Conservation (phyloP, 2,888 invertebrate genomes). For the Protophormia terraenovae region DNA sequence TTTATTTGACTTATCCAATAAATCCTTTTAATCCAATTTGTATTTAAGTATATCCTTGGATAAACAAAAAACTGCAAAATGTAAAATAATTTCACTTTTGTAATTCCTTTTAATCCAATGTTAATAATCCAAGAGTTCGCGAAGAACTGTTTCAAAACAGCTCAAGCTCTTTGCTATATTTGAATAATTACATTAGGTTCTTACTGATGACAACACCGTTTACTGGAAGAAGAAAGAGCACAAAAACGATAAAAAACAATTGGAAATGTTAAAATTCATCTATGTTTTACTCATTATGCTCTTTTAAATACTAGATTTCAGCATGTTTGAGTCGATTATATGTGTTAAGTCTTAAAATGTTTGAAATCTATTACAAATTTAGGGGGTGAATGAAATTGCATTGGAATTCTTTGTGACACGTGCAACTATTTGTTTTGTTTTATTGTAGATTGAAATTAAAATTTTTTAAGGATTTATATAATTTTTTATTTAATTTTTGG, state of each 20-base stretch:
- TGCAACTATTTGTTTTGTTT: conserved; percentile 5
- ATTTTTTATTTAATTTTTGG: too few relatives aligned
- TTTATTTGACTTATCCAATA: neutral
- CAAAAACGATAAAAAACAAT: neutral
- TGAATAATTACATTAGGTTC: conserved; percentile 80
- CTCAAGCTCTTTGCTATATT: conserved; percentile 74
- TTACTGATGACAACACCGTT: conserved; percentile 72
- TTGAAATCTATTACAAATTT: conserved; percentile 54
- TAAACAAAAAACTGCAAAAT: neutral
- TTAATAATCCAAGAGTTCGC: conserved; percentile 77
- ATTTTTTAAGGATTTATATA: too few relatives aligned
- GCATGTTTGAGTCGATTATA: neutral
- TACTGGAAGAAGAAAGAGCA: conserved; percentile 70
- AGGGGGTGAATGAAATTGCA: conserved; percentile 2
- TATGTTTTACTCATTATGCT: neutral
- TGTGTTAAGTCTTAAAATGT: neutral
- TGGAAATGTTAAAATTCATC: conserved; percentile 34
- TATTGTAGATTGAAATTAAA: conserved; percentile 57
- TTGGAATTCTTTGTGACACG: conserved; percentile 18
- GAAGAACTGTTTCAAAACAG: conserved; percentile 75
- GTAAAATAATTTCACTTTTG: neutral
- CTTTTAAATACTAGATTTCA: neutral
- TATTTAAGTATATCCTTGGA: conserved; percentile 17
- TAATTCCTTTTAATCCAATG: conserved; percentile 70
- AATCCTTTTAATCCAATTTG: conserved; percentile 21